Conservation (phyloP, 2,797 vertebrate genomes). For the Chanos chanos region DNA sequence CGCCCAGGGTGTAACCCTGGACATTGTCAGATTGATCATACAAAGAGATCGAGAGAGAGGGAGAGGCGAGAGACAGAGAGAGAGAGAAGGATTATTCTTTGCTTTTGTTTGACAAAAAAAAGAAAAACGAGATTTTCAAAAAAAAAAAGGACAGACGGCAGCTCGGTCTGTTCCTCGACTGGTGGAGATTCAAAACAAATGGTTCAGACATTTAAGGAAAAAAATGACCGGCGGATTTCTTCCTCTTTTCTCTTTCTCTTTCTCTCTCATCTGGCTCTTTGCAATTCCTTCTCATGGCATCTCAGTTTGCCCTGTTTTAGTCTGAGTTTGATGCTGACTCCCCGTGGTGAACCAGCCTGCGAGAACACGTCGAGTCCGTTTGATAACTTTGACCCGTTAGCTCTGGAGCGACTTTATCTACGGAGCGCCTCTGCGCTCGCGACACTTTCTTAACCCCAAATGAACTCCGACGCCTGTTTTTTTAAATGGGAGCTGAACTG, state of each 20-base stretch:
- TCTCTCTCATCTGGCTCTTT: conserved; percentile 24
- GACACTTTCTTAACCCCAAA: too few relatives aligned
- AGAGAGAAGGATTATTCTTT: neutral
- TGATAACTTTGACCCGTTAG: too few relatives aligned
- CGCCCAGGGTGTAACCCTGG: conserved; percentile 14
- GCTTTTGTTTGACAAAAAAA: conserved; percentile 1
- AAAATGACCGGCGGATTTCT: conserved; percentile 7
- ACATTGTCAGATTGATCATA: conserved; percentile 20
- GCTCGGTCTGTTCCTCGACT: too few relatives aligned
- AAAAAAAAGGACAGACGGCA: too few relatives aligned
- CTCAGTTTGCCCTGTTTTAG: conserved; percentile 4
- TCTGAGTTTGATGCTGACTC: conserved; percentile 17
- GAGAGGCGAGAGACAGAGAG: neutral
- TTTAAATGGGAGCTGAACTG: too few relatives aligned
- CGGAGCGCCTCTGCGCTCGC: too few relatives aligned
- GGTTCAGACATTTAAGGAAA: conserved; percentile 9
- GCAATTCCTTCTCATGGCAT: conserved; percentile 16
- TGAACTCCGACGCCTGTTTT: too few relatives aligned
- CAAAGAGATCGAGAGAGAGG: conserved; percentile 4
- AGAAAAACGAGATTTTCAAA: conserved; percentile 2
- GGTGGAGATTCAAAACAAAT: too few relatives aligned
- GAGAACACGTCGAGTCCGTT: neutral
- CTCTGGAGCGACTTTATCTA: too few relatives aligned
- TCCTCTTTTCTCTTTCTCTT: too few relatives aligned
- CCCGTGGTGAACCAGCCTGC: conserved; percentile 12